Conservation (phyloP, 2,113 vertebrate species). For the Callocephalon fimbriatum region DNA sequence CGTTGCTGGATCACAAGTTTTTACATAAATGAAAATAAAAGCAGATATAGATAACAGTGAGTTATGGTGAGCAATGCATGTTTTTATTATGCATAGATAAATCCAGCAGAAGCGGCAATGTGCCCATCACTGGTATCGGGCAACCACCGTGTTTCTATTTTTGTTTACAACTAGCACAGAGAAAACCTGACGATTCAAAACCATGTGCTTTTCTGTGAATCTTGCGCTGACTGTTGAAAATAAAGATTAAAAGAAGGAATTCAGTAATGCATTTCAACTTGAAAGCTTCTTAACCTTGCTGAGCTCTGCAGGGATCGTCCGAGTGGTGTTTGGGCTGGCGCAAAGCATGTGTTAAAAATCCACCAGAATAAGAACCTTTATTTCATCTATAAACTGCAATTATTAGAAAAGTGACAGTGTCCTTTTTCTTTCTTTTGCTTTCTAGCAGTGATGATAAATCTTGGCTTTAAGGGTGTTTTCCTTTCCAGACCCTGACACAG, state of each 20-base stretch:
- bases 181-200: background rate
- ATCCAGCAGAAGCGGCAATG: background rate
- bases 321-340: background rate
- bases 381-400: background rate
- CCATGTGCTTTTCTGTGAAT: accelerated
- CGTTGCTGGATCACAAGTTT: accelerated
- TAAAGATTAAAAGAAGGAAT: background rate
- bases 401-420: background rate
- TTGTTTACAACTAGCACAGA: accelerated
- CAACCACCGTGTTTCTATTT: background rate
- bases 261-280: accelerated
- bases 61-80: accelerated
- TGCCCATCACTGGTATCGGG: accelerated
- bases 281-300: background rate
- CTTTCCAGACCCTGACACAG: background rate
- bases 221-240: accelerated
- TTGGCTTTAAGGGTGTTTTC: background rate
- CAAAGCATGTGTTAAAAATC: background rate
- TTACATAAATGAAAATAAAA: background rate
- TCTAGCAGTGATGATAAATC: background rate
- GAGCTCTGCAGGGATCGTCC: background rate
- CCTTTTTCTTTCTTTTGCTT: background rate
- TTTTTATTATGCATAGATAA: background rate
- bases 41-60: accelerated
- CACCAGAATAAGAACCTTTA: too few species aligned